phyloP scores from a whole-genome alignment of 1,140 invertebrate species.

The Pomacea maculata region DNA sequence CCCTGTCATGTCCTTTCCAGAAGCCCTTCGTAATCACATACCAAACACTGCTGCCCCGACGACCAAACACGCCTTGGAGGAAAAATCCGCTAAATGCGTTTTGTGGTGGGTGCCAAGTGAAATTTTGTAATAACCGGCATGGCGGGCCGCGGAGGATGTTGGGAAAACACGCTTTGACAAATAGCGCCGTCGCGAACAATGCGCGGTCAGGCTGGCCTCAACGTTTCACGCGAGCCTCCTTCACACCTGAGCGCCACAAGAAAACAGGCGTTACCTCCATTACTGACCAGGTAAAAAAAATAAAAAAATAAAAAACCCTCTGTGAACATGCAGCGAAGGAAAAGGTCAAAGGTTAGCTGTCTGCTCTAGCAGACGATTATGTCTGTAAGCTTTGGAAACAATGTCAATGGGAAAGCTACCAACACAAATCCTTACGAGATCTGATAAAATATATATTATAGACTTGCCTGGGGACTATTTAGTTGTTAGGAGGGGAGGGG shows the following conservation, averaged over 20 bases:
- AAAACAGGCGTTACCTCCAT: background rate
- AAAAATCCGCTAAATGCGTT: constrained; percentile 13
- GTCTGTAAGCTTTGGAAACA: background rate
- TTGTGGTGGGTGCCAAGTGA: constrained; percentile 7
- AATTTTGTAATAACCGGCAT: constrained; percentile 14
- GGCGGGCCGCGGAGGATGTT: background rate
- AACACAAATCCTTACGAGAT: no score
- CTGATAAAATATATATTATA: no score
- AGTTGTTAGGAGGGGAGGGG: background rate
- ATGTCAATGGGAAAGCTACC: background rate
- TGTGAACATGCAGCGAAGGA: background rate
- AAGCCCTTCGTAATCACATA: background rate
- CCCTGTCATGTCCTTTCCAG: background rate
- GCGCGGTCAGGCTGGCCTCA: background rate
- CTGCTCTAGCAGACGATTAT: background rate
- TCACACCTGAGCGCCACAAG: constrained; percentile 16
- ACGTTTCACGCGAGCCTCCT: background rate
- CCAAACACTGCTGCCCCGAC: background rate
- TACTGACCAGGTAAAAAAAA: background rate
- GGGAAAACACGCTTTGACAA: background rate
- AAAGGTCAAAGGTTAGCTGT: background rate
- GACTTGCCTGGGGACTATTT: background rate
- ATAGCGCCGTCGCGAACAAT: background rate
- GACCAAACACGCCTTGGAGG: background rate
- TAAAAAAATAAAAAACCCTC: background rate